Percentiles rank a stretch among this genome's conserved stretches.
phyloP scores from a whole-genome alignment of 2,888 invertebrate genomes.

The Zonitis immaculata region DNA sequence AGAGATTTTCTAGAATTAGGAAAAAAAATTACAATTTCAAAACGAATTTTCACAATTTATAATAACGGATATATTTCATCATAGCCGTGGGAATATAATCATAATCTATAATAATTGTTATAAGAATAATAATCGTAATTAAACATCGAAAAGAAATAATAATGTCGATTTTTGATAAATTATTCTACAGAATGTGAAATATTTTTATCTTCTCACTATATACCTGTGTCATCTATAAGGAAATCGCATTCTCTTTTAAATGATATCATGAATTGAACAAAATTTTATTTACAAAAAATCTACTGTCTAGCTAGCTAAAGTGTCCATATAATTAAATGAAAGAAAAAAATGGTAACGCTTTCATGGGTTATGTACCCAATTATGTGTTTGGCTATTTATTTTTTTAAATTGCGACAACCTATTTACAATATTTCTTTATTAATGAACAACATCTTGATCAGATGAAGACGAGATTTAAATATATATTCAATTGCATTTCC shows the following conservation, averaged over 20 bases:
- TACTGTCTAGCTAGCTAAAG: no score
- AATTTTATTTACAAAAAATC: neutral
- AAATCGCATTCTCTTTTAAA: no score
- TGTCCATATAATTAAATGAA: no score
- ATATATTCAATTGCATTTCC: neutral
- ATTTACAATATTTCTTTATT: neutral
- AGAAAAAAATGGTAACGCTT: no score
- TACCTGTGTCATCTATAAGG: no score
- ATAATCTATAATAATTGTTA: neutral
- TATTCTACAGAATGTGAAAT: neutral
- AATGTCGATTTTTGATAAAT: neutral
- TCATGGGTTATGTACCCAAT: no score
- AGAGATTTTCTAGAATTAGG: neutral
- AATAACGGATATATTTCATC: neutral
- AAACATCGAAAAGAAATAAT: no score
- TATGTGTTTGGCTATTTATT: no score
- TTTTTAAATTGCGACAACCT: no score
- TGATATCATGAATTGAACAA: constrained; percentile 12
- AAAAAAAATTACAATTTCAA: neutral
- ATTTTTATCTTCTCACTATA: no score
- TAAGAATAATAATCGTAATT: no score
- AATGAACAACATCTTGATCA: neutral
- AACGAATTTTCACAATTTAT: neutral
- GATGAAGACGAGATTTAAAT: neutral
- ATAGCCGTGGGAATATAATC: neutral